Evolutionary conservation across 1,140 invertebrate species (phyloP), one percentile per base, ranked within the genome.

Genomic region (Bombyx mori): DNA sequence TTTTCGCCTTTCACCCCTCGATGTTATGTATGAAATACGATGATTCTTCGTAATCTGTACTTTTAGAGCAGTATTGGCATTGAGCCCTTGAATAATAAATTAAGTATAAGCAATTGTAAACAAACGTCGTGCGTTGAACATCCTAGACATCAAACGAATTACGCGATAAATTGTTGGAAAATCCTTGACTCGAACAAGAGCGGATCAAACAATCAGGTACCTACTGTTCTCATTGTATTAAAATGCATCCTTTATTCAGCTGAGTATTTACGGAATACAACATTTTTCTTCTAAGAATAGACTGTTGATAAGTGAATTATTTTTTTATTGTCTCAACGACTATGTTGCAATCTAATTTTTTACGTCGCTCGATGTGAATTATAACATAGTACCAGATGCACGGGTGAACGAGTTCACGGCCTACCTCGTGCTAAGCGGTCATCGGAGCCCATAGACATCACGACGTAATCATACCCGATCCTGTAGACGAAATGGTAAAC

Each of bases 121-220:
- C 45, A 3, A 47, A 47, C 45, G 26, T 35, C 26, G n/a, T 47
- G 45, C 6, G 45, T 47, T 47, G 8, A 12, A 47, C n/a, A 47
- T 47, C 8, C 44, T 8, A 45, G 44, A 45, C 10, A 45, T 7
- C 10, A 50, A 18, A 26, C 18, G 8, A 54, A 54, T 54, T 54
- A 22, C 12, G 26, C n/a, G 12, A 46, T 43, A 46, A 57, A 45
- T 52, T 44, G 54, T 53, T 45, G 22, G 44, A 50, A 57, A 57
- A 46, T 46, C 56, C 60, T 61, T 61, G 56, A 61, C 47, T 54
- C 57, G 42, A 47, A 61, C 44, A 61, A 56, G 59, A 18, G 54
- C 26, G 42, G 59, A 56, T 61, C 48, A 22, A 48, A 61, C 43
- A 47, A 54, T 57, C 54, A 57, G 54, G 54, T 54, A 48, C 52